Percentiles rank a stretch among this genome's conserved stretches.
Evolutionary conservation across 2,797 vertebrate species (phyloP).

Genomic region (Eleutherodactylus coqui): DNA sequence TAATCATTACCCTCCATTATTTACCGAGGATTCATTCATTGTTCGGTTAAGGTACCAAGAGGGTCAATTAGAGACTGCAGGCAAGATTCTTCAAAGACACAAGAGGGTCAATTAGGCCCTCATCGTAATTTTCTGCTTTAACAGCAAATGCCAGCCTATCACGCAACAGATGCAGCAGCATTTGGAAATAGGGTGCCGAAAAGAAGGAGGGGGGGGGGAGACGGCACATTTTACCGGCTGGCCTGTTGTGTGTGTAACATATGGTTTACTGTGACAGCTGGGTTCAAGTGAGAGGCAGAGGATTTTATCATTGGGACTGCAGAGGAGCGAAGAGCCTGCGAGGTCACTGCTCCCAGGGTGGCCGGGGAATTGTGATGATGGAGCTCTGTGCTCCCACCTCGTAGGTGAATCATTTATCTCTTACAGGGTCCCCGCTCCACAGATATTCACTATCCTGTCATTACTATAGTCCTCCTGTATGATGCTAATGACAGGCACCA

Average conservation of each 20-base stretch:
- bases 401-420: conserved; percentile 68
- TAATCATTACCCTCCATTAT: conserved; percentile 98
- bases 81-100: conserved; percentile 87
- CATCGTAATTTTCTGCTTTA: conserved; percentile 87
- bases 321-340: conserved; percentile 65
- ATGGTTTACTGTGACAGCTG: conserved; percentile 59
- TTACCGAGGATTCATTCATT: conserved; percentile 97
- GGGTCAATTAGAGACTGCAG: conserved; percentile 98
- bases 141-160: conserved; percentile 80
- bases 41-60: conserved; percentile 95
- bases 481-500: neutral
- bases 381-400: conserved; percentile 62
- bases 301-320: conserved; percentile 53
- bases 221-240: conserved; percentile 20
- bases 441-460: conserved; percentile 36
- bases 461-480: neutral
- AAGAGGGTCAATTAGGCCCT: conserved; percentile 90
- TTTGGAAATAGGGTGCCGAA: conserved; percentile 70
- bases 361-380: conserved; percentile 67
- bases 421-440: conserved; percentile 32
- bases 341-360: conserved; percentile 60
- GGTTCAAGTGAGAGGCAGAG: conserved; percentile 62
- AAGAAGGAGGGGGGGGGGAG: neutral
- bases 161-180: conserved; percentile 70
- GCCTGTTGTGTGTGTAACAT: conserved; percentile 54